phyloP scores from a whole-genome alignment of 1,140 invertebrate genomes.

The Melanaphis sacchari region DNA sequence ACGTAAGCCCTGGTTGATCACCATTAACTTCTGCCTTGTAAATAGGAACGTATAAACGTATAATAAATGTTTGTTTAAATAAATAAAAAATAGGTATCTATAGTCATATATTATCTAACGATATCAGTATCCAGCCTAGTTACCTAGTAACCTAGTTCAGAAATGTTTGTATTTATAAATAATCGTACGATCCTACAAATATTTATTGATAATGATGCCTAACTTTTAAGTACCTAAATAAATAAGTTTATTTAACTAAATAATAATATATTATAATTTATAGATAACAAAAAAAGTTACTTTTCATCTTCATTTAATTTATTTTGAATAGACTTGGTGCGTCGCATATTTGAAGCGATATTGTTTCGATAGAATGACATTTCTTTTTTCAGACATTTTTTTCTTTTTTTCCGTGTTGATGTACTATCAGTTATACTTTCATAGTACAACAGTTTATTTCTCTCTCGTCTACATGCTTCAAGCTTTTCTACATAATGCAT shows the following conservation, averaged over 20 bases:
- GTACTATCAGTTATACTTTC: constrained; percentile 39
- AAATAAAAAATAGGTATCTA: too few relatives aligned
- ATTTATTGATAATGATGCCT: neutral
- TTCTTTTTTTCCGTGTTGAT: constrained; percentile 10
- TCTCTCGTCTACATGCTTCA: constrained; percentile 59
- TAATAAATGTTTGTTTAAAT: too few relatives aligned
- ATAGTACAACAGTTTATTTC: constrained; percentile 57
- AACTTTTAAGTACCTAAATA: neutral
- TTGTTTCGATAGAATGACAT: constrained; percentile 58
- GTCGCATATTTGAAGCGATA: constrained; percentile 52
- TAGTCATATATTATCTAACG: too few relatives aligned
- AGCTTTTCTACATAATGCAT: constrained; percentile 60
- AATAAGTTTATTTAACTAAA: neutral
- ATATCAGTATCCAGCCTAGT: too few relatives aligned
- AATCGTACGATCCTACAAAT: neutral
- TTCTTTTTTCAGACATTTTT: constrained; percentile 37
- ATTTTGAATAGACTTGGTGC: constrained; percentile 52
- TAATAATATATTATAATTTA: neutral
- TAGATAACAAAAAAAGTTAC: constrained; percentile 31
- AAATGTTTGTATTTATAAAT: neutral
- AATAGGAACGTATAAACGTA: too few relatives aligned
- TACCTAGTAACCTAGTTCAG: too few relatives aligned
- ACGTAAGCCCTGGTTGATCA: too few relatives aligned
- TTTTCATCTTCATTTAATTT: constrained; percentile 51
- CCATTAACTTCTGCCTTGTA: too few relatives aligned